Evolutionary conservation across 1,140 invertebrate genomes (phyloP).

Genomic region (Nasonia vitripennis): DNA sequence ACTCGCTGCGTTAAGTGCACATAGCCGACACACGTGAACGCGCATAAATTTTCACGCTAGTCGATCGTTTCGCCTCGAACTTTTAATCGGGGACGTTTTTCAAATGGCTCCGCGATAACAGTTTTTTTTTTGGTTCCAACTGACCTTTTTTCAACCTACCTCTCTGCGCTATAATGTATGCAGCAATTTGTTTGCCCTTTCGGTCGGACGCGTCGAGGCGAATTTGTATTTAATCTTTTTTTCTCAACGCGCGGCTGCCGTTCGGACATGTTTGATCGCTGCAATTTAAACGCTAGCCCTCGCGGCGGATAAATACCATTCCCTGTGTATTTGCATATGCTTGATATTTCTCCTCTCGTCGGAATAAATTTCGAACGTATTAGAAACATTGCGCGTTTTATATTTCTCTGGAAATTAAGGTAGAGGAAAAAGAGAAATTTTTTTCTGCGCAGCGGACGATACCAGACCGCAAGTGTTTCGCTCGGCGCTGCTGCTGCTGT

Average conservation of each 20-base stretch:
- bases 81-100: slow-evolving; percentile 26
- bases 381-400: neutral
- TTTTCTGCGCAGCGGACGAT: too few relatives aligned
- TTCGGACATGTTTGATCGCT: neutral
- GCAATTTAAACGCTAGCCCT: neutral
- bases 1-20: neutral
- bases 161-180: neutral
- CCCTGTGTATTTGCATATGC: neutral
- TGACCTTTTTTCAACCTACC: neutral
- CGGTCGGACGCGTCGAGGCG: neutral
- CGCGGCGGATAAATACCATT: neutral
- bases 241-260: neutral
- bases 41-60: slow-evolving; percentile 20
- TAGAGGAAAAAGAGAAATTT: too few relatives aligned
- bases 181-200: slow-evolving; percentile 16
- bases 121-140: neutral
- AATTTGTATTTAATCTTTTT: slow-evolving; percentile 22
- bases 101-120: slow-evolving; percentile 16
- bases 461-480: too few relatives aligned
- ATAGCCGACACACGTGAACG: neutral
- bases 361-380: neutral
- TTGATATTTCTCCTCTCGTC: neutral
- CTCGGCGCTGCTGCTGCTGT: too few relatives aligned
- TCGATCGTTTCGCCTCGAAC: slow-evolving; percentile 27
- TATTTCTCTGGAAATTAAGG: neutral